Percentiles rank a stretch among this genome's conserved stretches.
These are phyloP conservation scores for Sebastes diploproa DNA, from an alignment of 2,797 vertebrate species.

Conservation along the genomic window DNA sequence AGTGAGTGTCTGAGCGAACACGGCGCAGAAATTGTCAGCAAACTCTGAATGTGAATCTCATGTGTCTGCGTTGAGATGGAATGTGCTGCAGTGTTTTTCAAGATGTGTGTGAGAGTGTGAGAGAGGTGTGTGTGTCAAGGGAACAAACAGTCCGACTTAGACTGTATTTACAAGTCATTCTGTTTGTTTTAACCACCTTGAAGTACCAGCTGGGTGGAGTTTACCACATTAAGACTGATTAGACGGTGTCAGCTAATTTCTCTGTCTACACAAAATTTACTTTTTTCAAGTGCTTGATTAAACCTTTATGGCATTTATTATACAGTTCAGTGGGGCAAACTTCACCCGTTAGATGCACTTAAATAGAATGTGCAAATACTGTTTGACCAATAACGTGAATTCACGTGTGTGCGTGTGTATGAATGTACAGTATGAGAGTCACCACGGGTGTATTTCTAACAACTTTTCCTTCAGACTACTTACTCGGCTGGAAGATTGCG, in stretches of 20 bases:
- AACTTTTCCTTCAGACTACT: not conserved
- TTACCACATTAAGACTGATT: constrained; percentile 15
- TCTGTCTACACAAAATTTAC: not conserved
- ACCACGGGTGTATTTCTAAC: constrained; percentile 29
- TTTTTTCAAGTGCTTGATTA: constrained; percentile 7
- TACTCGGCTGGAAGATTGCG: not conserved
- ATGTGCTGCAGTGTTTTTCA: constrained; percentile 30
- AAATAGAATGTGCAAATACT: constrained; percentile 27
- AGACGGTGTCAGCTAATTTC: not conserved
- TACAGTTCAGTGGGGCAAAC: constrained; percentile 9
- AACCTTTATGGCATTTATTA: not conserved
- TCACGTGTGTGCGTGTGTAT: constrained; percentile 13
- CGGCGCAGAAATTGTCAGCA: constrained; percentile 1
- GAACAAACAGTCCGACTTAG: constrained; percentile 31
- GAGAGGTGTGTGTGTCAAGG: constrained; percentile 2
- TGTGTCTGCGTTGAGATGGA: constrained; percentile 31
- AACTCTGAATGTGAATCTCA: constrained; percentile 47
- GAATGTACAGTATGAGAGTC: not conserved
- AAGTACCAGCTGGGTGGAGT: constrained; percentile 34
- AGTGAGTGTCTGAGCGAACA: constrained; percentile 20
- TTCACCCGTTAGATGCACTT: constrained; percentile 36
- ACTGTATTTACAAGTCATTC: constrained; percentile 23
- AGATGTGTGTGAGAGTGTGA: not conserved
- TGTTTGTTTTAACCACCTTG: constrained; percentile 38
- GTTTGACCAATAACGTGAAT: constrained; percentile 12